Evolutionary conservation across 2,888 invertebrate species (phyloP).

Genomic region (Drosophila greeni): DNA sequence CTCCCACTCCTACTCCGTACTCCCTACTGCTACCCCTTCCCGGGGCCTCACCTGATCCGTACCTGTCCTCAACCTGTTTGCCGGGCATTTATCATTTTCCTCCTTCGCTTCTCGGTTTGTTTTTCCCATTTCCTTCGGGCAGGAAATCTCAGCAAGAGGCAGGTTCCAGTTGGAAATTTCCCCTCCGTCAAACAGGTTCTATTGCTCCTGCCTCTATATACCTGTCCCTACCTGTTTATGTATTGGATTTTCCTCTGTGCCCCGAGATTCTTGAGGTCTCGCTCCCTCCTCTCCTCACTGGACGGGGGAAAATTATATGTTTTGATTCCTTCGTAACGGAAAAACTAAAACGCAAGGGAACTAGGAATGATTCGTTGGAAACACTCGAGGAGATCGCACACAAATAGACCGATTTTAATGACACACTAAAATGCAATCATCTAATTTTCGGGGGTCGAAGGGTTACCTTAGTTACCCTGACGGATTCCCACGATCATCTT

Average conservation of each 20-base stretch:
- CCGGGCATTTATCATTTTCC: slow-evolving; percentile 64
- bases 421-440: slow-evolving; percentile 64
- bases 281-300: too few species aligned
- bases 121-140: slow-evolving; percentile 61
- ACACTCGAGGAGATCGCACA: slow-evolving; percentile 35
- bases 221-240: slow-evolving; percentile 32
- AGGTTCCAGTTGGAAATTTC: slow-evolving; percentile 59
- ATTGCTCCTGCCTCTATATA: slow-evolving; percentile 51
- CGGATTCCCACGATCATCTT: slow-evolving; percentile 59
- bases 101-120: slow-evolving; percentile 48
- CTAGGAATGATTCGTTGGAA: slow-evolving; percentile 26
- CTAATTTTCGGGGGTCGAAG: slow-evolving; percentile 61
- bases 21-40: slow-evolving; percentile 18
- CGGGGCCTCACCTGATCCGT: slow-evolving; percentile 22
- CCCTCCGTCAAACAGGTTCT: slow-evolving; percentile 66
- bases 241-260: slow-evolving; percentile 63
- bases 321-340: slow-evolving; percentile 68
- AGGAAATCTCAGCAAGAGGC: slow-evolving; percentile 62
- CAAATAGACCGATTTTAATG: slow-evolving; percentile 67
- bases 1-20: slow-evolving; percentile 16
- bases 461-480: slow-evolving; percentile 51
- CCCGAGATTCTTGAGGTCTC: slow-evolving; percentile 54
- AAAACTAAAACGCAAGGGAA: slow-evolving; percentile 56
- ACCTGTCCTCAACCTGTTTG: slow-evolving; percentile 70
- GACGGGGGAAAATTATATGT: slow-evolving; percentile 66